Evolutionary conservation across 92 coral and sea anemone species (phyloP).

Genomic region (Phenganax stokvisi): DNA sequence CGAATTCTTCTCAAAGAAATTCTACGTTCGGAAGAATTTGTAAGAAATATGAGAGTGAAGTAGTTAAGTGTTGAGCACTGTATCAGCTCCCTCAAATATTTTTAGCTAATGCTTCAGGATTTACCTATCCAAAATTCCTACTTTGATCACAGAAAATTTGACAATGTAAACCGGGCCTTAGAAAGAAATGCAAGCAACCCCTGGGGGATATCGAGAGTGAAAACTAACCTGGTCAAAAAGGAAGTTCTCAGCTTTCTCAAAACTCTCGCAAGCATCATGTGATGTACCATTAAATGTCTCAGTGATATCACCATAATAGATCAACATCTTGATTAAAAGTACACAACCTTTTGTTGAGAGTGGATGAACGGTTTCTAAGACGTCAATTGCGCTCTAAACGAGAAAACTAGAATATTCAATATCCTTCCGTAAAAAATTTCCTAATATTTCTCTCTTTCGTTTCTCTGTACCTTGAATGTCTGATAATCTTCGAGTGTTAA

Average conservation of each 20-base stretch:
- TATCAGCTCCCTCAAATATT: too few species aligned
- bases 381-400: slow-evolving; percentile 53
- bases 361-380: slow-evolving; percentile 58
- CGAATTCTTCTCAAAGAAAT: too few species aligned
- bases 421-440: not conserved
- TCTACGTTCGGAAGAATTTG: too few species aligned
- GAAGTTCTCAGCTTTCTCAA: slow-evolving; percentile 59
- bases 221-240: slow-evolving; percentile 64
- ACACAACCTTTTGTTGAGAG: slow-evolving; percentile 68
- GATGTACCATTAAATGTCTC: slow-evolving; percentile 41
- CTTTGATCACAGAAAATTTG: too few species aligned
- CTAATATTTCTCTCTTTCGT: not conserved
- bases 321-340: slow-evolving; percentile 54
- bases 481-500: slow-evolving; percentile 56
- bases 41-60: too few species aligned
- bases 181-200: not conserved
- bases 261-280: slow-evolving; percentile 49
- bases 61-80: too few species aligned
- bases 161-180: too few species aligned
- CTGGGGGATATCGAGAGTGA: not conserved
- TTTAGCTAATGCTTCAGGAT: too few species aligned
- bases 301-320: slow-evolving; percentile 67
- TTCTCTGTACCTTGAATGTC: slow-evolving; percentile 56
- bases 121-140: too few species aligned
- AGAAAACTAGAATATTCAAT: not conserved